These are phyloP conservation scores for Phaethornis superciliosus DNA, from an alignment of 2,113 vertebrate species.

Conservation along the genomic window DNA sequence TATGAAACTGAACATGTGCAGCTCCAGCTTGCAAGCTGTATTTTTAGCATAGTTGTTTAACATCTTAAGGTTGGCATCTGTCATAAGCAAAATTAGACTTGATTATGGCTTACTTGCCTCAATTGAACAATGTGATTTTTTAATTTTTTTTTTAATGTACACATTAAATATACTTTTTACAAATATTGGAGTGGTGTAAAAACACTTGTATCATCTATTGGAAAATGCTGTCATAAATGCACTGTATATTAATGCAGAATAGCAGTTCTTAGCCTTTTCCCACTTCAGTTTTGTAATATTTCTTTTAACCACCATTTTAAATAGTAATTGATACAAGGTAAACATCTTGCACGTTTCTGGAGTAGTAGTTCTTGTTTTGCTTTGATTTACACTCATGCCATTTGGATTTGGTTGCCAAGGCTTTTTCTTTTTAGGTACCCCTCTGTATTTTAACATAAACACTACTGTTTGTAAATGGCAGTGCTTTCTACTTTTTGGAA, in stretches of 20 bases:
- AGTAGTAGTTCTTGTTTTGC: conserved; percentile 70
- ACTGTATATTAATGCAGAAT: conserved; percentile 60
- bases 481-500: conserved; percentile 65
- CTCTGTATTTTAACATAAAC: conserved; percentile 70
- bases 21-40: conserved; percentile 52
- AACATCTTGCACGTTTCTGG: conserved; percentile 75
- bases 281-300: conserved; percentile 54
- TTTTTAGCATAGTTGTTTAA: conserved; percentile 61
- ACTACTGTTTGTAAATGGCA: conserved; percentile 70
- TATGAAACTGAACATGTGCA: conserved; percentile 61
- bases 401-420: conserved; percentile 69
- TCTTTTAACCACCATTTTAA: conserved; percentile 62
- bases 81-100: conserved; percentile 56
- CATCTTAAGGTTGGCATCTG: conserved; percentile 54
- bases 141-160: conserved; percentile 42
- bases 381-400: conserved; percentile 62
- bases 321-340: conserved; percentile 66
- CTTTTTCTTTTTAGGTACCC: conserved; percentile 64
- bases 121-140: conserved; percentile 68
- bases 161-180: conserved; percentile 71
- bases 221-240: conserved; percentile 59
- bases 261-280: conserved; percentile 49
- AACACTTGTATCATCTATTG: conserved; percentile 63
- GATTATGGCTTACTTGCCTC: conserved; percentile 62
- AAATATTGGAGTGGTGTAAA: conserved; percentile 59